A percentile compares a stretch with the other conserved stretches of the same genome.
Conservation (phyloP, 2,113 vertebrate genomes). For the Lutjanus erythropterus region DNA sequence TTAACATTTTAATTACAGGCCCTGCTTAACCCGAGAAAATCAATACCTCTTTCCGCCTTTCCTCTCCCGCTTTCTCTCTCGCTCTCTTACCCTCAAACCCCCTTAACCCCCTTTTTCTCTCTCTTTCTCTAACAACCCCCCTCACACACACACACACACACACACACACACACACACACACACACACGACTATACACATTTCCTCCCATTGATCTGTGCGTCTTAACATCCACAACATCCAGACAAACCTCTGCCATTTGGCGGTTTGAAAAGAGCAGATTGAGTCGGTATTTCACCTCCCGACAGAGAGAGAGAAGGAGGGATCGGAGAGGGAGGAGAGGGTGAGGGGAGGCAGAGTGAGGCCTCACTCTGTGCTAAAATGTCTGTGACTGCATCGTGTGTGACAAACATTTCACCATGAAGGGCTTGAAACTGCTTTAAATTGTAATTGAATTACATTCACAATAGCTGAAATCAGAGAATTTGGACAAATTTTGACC, state of each 20-base stretch:
- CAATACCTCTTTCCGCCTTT: slow-evolving; percentile 85
- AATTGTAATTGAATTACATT: too few relatives aligned
- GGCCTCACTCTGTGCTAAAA: neutral
- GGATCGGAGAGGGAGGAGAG: neutral
- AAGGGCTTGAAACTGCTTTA: too few relatives aligned
- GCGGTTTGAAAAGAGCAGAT: slow-evolving; percentile 35
- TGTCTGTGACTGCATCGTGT: neutral
- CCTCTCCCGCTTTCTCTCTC: slow-evolving; percentile 42
- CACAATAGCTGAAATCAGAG: too few relatives aligned
- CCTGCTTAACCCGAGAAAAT: slow-evolving; percentile 96
- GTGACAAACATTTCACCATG: neutral
- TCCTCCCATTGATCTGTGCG: slow-evolving; percentile 90
- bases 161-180: slow-evolving; percentile 20
- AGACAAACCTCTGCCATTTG: slow-evolving; percentile 46
- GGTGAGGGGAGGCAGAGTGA: neutral
- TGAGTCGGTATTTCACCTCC: slow-evolving; percentile 38
- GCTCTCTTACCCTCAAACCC: slow-evolving; percentile 38
- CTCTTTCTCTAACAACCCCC: slow-evolving; percentile 60
- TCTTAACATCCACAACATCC: slow-evolving; percentile 76
- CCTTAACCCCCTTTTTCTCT: slow-evolving; percentile 24
- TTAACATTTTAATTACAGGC: slow-evolving; percentile 99
- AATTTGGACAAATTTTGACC: too few relatives aligned
- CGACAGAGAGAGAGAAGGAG: neutral
- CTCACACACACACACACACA: neutral
- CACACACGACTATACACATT: slow-evolving; percentile 68